These are phyloP conservation scores for Stenoptilia bipunctidactyla DNA, from an alignment of 2,888 invertebrate species.

Conservation along the genomic window DNA sequence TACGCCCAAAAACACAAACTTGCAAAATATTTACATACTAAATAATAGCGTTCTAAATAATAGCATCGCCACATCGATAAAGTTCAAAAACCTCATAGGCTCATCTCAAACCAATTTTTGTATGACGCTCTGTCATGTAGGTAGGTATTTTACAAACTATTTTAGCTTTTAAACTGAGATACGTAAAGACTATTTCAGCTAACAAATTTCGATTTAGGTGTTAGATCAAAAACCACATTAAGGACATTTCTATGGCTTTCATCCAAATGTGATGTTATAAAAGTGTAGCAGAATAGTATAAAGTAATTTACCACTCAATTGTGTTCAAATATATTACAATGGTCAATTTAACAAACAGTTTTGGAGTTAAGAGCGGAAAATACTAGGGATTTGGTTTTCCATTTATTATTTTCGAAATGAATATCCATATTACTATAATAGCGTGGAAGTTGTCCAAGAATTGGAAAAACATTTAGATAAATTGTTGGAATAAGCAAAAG, in stretches of 20 bases:
- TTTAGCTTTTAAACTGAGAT: not conserved
- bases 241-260: slow-evolving; percentile 18
- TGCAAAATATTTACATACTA: no score
- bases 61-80: no score
- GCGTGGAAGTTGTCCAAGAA: no score
- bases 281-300: slow-evolving; percentile 9
- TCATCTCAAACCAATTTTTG: slow-evolving; percentile 8
- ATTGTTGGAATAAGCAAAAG: no score
- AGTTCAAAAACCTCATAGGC: slow-evolving; percentile 24
- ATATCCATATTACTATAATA: no score
- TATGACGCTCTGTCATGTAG: not conserved
- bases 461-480: no score
- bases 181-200: not conserved
- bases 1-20: no score
- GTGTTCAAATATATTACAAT: slow-evolving; percentile 21
- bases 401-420: no score
- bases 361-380: slow-evolving; percentile 20
- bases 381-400: not conserved
- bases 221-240: not conserved
- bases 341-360: slow-evolving; percentile 29
- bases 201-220: not conserved
- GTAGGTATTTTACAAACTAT: not conserved
- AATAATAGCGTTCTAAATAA: no score
- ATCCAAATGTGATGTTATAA: slow-evolving; percentile 25
- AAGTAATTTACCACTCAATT: slow-evolving; percentile 20